A percentile compares a stretch with the other conserved stretches of the same genome.
Evolutionary conservation across 2,113 vertebrate genomes (phyloP).

Genomic region (Perccottus glenii): DNA sequence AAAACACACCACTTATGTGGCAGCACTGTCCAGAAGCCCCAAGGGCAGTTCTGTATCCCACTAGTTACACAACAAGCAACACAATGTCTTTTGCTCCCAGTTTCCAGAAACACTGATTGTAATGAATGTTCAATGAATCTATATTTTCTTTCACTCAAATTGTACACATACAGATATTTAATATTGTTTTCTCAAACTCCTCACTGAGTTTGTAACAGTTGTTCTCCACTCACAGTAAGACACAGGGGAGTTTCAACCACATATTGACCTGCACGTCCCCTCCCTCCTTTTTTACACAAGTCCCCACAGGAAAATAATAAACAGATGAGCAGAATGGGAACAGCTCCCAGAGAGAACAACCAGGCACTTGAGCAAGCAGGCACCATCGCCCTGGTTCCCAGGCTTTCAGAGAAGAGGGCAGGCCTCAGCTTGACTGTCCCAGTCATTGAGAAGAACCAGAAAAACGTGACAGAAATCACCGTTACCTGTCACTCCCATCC

Average conservation of each 20-base stretch:
- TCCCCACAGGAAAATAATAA: slow-evolving; percentile 81
- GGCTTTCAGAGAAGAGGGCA: slow-evolving; percentile 66
- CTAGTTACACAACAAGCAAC: slow-evolving; percentile 12
- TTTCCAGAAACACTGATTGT: slow-evolving; percentile 22
- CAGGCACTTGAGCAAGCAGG: slow-evolving; percentile 65
- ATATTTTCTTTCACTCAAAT: not conserved
- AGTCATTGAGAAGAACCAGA: slow-evolving; percentile 69
- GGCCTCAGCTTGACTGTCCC: slow-evolving; percentile 72
- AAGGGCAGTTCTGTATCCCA: slow-evolving; percentile 44
- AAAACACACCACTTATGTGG: slow-evolving; percentile 66
- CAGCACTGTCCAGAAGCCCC: slow-evolving; percentile 48
- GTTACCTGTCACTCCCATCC: slow-evolving; percentile 77
- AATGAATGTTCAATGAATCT: slow-evolving; percentile 4
- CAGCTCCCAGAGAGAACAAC: slow-evolving; percentile 62
- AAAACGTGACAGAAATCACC: slow-evolving; percentile 74
- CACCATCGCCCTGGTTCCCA: slow-evolving; percentile 75
- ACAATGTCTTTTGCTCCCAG: slow-evolving; percentile 14
- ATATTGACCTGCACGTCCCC: slow-evolving; percentile 45
- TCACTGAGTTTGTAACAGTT: not conserved
- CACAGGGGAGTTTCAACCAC: slow-evolving; percentile 65
- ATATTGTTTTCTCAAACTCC: slow-evolving; percentile 19
- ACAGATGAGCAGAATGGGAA: slow-evolving; percentile 82
- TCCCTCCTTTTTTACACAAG: slow-evolving; percentile 68
- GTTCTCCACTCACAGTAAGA: slow-evolving; percentile 59
- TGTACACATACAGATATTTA: slow-evolving; percentile 10